A percentile compares a stretch with the other conserved stretches of the same genome.
phyloP scores from a whole-genome alignment of 2,113 vertebrate genomes.

The Pitta sordida region DNA sequence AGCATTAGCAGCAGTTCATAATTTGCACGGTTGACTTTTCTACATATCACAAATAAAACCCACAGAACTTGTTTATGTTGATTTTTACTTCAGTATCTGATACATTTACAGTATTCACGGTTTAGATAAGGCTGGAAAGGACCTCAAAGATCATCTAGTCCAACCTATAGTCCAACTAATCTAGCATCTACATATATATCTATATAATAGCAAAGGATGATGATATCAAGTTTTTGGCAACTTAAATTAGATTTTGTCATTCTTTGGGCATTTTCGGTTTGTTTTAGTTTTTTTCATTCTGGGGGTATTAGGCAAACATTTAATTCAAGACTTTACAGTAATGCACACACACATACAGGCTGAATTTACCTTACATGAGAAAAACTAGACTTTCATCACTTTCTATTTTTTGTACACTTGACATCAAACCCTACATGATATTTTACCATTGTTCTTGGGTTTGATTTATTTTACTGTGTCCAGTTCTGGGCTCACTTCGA shows the following conservation, averaged over 20 bases:
- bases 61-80: background rate
- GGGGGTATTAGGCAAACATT: background rate
- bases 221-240: background rate
- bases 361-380: background rate
- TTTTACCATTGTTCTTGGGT: background rate
- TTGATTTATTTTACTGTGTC: background rate
- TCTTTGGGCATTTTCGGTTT: fast-evolving
- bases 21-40: background rate
- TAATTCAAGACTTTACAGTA: background rate
- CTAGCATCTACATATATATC: no score
- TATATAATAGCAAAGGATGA: background rate
- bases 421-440: background rate
- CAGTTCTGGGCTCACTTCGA: background rate
- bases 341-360: background rate
- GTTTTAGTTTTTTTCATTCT: background rate
- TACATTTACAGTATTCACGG: no score
- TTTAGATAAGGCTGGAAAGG: no score
- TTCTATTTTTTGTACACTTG: background rate
- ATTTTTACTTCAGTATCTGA: background rate
- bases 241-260: background rate
- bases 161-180: no score
- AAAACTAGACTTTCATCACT: background rate
- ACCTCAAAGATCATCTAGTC: no score
- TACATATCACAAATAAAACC: background rate
- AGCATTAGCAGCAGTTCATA: background rate